A percentile compares a stretch with the other conserved stretches of the same genome.
Conservation (phyloP, 1,140 invertebrate species). For the Nylanderia fulva region DNA sequence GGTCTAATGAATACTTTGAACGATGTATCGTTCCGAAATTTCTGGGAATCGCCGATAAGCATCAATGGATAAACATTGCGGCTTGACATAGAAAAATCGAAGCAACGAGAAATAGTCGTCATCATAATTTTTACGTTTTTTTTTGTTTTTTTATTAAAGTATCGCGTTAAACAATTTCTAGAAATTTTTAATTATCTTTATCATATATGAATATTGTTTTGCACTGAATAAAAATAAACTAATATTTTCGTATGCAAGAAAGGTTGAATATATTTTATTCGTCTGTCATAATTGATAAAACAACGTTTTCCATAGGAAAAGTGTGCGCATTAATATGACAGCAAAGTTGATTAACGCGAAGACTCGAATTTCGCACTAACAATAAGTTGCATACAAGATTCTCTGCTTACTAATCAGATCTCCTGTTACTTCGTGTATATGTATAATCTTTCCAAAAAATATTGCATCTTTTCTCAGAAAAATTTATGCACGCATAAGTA, state of each 20-base stretch:
- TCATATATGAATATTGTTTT: not conserved
- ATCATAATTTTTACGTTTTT: not conserved
- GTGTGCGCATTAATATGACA: not conserved
- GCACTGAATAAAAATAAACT: not conserved
- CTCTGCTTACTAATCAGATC: not conserved
- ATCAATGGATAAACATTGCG: slow-evolving; percentile 11
- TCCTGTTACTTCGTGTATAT: not conserved
- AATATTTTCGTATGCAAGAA: not conserved
- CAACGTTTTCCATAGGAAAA: not conserved
- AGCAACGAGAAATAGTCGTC: not conserved
- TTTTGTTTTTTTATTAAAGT: too few relatives aligned
- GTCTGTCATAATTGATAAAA: not conserved
- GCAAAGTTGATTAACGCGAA: slow-evolving; percentile 5
- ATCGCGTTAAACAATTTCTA: not conserved
- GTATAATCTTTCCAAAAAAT: not conserved
- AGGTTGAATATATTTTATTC: not conserved
- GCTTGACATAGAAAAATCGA: slow-evolving; percentile 11
- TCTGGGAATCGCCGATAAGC: slow-evolving; percentile 13
- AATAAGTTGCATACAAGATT: not conserved
- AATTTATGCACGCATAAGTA: not conserved
- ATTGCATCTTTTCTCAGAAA: not conserved
- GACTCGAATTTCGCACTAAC: not conserved
- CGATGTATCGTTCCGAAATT: not conserved
- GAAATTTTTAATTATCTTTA: not conserved
- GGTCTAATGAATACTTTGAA: not conserved